Evolutionary conservation across 2,797 vertebrate genomes (phyloP).

Genomic region (Mus caroli): DNA sequence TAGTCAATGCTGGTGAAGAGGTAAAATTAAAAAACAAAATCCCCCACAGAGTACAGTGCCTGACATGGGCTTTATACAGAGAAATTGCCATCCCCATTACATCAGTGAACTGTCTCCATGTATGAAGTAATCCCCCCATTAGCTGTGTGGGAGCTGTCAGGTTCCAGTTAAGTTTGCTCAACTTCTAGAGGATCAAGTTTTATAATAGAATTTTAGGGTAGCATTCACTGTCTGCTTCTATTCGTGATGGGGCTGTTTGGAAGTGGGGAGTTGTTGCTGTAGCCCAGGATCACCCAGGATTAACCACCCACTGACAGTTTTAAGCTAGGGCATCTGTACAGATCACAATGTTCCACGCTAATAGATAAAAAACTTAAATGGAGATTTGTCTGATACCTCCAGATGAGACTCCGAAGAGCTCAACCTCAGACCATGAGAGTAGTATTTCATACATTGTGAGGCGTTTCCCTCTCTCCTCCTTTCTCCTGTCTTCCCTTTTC

Average conservation of each 20-base stretch:
- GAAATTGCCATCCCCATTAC: background rate
- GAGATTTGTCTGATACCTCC: background rate
- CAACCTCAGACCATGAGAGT: background rate
- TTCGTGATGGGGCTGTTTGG: background rate
- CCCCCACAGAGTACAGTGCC: background rate
- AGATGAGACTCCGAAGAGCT: background rate
- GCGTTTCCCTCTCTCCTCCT: background rate
- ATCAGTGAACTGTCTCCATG: background rate
- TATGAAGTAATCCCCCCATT: background rate
- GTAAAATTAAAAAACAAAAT: constrained; percentile 8
- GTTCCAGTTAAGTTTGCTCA: background rate
- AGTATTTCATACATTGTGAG: background rate
- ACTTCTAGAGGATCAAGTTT: background rate
- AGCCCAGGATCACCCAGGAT: background rate
- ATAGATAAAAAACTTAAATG: background rate
- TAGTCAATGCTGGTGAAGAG: background rate
- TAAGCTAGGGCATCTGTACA: background rate
- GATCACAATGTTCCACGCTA: background rate
- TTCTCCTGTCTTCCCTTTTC: background rate
- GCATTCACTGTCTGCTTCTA: background rate
- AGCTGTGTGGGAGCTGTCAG: background rate
- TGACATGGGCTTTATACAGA: background rate
- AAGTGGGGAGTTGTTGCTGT: background rate
- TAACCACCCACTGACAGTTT: background rate
- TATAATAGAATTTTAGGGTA: background rate